phyloP scores from a whole-genome alignment of 2,888 invertebrate genomes.

The Synanthedon myopaeformis region DNA sequence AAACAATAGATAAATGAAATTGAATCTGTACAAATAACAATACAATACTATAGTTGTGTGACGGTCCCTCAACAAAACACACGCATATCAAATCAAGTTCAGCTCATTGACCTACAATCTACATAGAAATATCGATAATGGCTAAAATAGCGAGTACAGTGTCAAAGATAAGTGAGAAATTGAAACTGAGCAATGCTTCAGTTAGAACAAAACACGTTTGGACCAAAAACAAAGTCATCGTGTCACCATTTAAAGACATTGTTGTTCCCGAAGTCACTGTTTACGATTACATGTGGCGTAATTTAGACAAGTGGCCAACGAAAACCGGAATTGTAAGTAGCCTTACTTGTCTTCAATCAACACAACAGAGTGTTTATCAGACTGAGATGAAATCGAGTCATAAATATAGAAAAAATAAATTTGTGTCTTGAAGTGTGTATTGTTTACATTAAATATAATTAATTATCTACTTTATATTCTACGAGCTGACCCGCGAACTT shows the following conservation, averaged over 20 bases:
- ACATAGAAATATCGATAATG: too few species aligned
- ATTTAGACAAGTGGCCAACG: conserved; percentile 71
- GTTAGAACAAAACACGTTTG: conserved; percentile 20
- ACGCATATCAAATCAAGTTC: neutral
- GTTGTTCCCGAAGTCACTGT: conserved; percentile 58
- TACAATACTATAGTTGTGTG: neutral
- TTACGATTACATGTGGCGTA: conserved; percentile 69
- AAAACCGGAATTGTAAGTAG: conserved; percentile 39
- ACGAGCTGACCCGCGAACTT: too few species aligned
- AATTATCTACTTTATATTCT: too few species aligned
- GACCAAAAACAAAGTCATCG: conserved; percentile 23
- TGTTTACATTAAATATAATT: too few species aligned
- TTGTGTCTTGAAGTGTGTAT: too few species aligned
- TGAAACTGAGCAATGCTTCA: neutral
- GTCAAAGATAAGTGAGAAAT: too few species aligned
- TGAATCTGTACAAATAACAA: neutral
- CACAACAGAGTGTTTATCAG: too few species aligned
- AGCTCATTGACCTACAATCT: too few species aligned
- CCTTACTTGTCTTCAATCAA: too few species aligned
- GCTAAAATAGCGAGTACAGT: too few species aligned
- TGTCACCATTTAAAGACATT: conserved; percentile 57
- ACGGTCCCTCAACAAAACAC: neutral
- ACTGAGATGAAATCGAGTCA: too few species aligned
- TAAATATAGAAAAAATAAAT: too few species aligned
- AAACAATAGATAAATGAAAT: neutral